These are phyloP conservation scores for Macrochelys suwanniensis DNA, from an alignment of 2,797 vertebrate species.

Conservation along the genomic window DNA sequence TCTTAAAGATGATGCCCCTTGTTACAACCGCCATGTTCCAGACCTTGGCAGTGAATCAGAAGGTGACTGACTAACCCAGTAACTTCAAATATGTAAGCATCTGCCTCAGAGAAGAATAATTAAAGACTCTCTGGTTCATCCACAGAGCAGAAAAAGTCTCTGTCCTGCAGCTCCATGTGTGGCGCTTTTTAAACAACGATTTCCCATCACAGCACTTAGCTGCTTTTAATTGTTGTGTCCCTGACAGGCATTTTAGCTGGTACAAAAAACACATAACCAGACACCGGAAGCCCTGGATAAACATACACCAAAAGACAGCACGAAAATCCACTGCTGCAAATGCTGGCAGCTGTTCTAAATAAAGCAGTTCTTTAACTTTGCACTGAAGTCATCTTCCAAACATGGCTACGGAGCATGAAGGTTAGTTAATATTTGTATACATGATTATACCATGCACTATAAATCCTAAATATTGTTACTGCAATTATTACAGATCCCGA, in stretches of 20 bases:
- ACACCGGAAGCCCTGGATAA: not conserved
- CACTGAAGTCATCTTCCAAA: not conserved
- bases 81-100: not conserved
- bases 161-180: not conserved
- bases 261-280: too few relatives aligned
- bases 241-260: not conserved
- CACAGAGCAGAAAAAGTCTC: not conserved
- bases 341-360: not conserved
- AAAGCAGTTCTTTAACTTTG: not conserved
- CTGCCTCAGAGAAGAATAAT: not conserved
- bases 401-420: accelerated
- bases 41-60: not conserved
- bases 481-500: not conserved
- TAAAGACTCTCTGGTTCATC: not conserved
- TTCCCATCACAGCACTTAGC: not conserved
- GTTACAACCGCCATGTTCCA: not conserved
- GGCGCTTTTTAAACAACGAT: not conserved
- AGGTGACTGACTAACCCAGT: not conserved
- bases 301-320: not conserved
- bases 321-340: not conserved
- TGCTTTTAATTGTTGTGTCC: not conserved
- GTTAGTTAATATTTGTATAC: not conserved
- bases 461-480: not conserved
- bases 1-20: not conserved
- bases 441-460: not conserved